Conservation (phyloP, 2,888 invertebrate species). For the Erebia epiphron region DNA sequence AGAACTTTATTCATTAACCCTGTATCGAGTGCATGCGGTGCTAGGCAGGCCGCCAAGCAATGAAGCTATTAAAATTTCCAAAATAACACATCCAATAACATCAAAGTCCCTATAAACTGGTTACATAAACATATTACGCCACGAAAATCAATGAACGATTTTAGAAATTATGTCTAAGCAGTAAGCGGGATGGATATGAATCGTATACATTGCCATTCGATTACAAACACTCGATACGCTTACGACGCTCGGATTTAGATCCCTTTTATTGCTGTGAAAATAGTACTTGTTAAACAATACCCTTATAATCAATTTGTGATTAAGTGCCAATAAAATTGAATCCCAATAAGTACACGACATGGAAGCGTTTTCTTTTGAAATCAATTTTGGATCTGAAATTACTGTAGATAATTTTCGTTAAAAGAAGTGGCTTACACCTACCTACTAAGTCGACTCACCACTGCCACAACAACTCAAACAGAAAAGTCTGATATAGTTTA, state of each 20-base stretch:
- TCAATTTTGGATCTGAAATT: background rate
- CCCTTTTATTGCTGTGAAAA: constrained; percentile 28
- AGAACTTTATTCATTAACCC: too few species aligned
- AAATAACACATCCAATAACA: constrained; percentile 23
- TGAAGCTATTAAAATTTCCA: constrained; percentile 14
- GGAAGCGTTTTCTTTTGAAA: background rate
- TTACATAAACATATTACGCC: constrained; percentile 17
- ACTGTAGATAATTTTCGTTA: too few species aligned
- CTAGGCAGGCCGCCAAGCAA: background rate
- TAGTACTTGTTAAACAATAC: constrained; percentile 31
- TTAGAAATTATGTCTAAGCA: constrained; percentile 29
- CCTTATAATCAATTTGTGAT: constrained; percentile 33
- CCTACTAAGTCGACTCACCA: too few species aligned
- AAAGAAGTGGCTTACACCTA: too few species aligned
- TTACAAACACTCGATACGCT: constrained; percentile 37
- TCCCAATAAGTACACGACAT: background rate
- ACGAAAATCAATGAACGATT: constrained; percentile 24
- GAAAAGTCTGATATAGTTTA: too few species aligned
- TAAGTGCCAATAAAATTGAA: constrained; percentile 26
- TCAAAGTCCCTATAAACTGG: constrained; percentile 20
- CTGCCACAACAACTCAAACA: too few species aligned
- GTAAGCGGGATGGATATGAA: constrained; percentile 25
- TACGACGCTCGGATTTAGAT: constrained; percentile 33
- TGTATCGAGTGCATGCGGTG: background rate
- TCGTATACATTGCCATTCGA: constrained; percentile 27